Percentiles rank a stretch among this genome's conserved stretches.
These are phyloP conservation scores for Drosophila virilis DNA, from an alignment of 1,140 invertebrate species.

Conservation along the genomic window DNA sequence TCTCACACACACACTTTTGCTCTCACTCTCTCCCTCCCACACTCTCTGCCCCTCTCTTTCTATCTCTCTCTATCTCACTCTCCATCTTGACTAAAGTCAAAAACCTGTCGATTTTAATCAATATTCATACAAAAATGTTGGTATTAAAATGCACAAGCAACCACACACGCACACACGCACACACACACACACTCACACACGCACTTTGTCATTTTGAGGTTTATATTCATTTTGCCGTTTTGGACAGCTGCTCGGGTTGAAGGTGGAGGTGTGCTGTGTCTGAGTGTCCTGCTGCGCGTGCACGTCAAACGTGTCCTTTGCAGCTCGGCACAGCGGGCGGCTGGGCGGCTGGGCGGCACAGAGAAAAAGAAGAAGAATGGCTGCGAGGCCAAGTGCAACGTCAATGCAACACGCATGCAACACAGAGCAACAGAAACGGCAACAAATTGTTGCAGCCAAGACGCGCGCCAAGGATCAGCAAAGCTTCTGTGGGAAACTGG, in stretches of 20 bases:
- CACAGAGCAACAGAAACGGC: not conserved
- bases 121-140: slow-evolving; percentile 65
- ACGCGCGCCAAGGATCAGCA: no score
- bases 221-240: not conserved
- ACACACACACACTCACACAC: not conserved
- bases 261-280: not conserved
- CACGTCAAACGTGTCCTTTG: slow-evolving; percentile 76
- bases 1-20: not conserved
- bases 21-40: not conserved
- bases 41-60: not conserved
- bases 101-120: slow-evolving; percentile 53
- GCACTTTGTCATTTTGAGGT: not conserved
- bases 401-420: no score
- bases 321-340: slow-evolving; percentile 7
- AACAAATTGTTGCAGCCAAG: slow-evolving; percentile 23
- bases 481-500: slow-evolving; percentile 17
- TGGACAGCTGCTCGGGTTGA: not conserved
- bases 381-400: slow-evolving; percentile 23
- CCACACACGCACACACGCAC: slow-evolving; percentile 8
- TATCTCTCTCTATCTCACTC: no score
- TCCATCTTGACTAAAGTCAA: no score
- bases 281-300: slow-evolving; percentile 17
- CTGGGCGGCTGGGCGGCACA: no score
- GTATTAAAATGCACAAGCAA: slow-evolving; percentile 57
- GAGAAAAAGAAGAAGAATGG: not conserved